Evolutionary conservation across 2,797 vertebrate species (phyloP).

Genomic region (Remorina albescens): DNA sequence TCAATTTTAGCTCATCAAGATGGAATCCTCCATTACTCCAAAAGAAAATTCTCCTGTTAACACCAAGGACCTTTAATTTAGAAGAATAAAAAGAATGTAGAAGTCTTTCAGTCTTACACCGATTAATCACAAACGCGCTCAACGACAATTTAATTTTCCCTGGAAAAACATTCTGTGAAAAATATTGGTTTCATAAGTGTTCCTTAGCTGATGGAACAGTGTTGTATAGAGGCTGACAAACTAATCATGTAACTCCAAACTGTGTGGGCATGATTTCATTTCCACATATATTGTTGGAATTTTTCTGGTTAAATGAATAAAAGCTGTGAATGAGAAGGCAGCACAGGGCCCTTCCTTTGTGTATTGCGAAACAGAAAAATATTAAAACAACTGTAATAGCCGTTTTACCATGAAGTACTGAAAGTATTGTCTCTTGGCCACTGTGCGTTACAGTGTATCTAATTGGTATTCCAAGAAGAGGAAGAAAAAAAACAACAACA

Average conservation of each 20-base stretch:
- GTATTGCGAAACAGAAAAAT: constrained; percentile 12
- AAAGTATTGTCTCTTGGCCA: constrained; percentile 8
- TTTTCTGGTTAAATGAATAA: not conserved
- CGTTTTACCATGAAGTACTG: constrained; percentile 12
- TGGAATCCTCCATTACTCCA: constrained; percentile 10
- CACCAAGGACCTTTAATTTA: constrained; percentile 11
- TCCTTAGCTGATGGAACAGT: not conserved
- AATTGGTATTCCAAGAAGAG: constrained; percentile 41
- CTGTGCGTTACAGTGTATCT: not conserved
- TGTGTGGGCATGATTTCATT: constrained; percentile 4
- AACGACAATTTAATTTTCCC: constrained; percentile 25
- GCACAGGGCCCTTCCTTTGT: not conserved
- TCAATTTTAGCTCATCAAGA: constrained; percentile 23
- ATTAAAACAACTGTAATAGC: not conserved
- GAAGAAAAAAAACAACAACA: constrained; percentile 26
- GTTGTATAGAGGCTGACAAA: constrained; percentile 11
- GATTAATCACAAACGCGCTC: constrained; percentile 30
- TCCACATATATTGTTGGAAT: not conserved
- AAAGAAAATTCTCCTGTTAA: not conserved
- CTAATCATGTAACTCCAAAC: constrained; percentile 1
- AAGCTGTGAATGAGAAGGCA: not conserved
- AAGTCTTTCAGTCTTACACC: not conserved
- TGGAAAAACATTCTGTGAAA: not conserved
- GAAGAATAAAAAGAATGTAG: constrained; percentile 10
- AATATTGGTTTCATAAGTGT: constrained; percentile 3